These are phyloP conservation scores for Pongo pygmaeus DNA, from an alignment of 2,113 vertebrate species.

Conservation along the genomic window DNA sequence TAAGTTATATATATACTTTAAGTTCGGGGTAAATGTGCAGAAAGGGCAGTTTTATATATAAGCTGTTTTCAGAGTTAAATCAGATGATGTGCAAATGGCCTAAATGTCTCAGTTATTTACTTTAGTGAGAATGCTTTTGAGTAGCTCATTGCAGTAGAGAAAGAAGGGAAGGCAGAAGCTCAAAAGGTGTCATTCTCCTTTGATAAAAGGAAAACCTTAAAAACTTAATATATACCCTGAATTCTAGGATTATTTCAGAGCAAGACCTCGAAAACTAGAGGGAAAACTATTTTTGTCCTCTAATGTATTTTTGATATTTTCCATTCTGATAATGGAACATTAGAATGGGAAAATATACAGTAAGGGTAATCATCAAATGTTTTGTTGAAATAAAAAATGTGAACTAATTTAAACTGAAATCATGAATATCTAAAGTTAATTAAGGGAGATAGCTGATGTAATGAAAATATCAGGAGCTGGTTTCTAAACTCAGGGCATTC, in stretches of 20 bases:
- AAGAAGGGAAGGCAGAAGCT: not conserved
- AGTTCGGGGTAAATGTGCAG: too few relatives aligned
- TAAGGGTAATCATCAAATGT: not conserved
- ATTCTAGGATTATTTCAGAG: constrained; percentile 18
- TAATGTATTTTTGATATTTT: not conserved
- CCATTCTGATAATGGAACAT: not conserved
- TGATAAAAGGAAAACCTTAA: not conserved
- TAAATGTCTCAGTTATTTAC: constrained; percentile 26
- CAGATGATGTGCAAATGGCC: not conserved
- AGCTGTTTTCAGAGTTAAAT: constrained; percentile 22
- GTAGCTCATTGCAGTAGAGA: not conserved
- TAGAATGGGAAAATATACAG: not conserved
- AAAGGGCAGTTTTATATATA: too few relatives aligned
- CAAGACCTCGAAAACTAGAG: constrained; percentile 15
- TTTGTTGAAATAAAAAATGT: constrained; percentile 45
- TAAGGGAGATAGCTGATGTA: not conserved
- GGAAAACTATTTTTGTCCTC: not conserved
- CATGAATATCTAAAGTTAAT: not conserved
- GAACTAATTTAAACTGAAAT: constrained; percentile 21
- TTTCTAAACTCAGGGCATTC: not conserved
- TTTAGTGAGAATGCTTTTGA: constrained; percentile 11
- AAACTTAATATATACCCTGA: not conserved
- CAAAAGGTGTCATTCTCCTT: not conserved
- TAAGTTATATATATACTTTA: too few relatives aligned
- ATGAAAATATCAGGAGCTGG: not conserved